These are phyloP conservation scores for Petrolisthes cinctipes DNA, from an alignment of 2,888 invertebrate genomes.

Conservation along the genomic window DNA sequence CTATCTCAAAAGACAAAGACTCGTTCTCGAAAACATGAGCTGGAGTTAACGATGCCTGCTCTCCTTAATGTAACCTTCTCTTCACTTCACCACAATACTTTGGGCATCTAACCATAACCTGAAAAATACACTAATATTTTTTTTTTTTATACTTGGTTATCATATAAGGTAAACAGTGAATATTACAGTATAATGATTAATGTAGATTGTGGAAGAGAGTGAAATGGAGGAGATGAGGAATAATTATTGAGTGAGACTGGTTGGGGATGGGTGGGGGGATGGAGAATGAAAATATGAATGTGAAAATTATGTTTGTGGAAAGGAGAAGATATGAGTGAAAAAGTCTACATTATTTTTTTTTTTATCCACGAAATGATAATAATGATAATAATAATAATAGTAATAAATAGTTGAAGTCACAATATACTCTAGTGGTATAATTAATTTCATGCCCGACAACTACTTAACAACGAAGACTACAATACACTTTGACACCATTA, in stretches of 20 bases:
- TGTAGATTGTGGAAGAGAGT: background rate
- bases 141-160: background rate
- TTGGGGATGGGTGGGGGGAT: background rate
- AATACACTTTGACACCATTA: background rate
- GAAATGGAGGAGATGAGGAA: background rate
- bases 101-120: background rate
- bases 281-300: background rate
- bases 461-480: constrained; percentile 17
- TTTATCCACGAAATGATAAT: too few relatives aligned
- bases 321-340: background rate
- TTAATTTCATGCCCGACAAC: constrained; percentile 2
- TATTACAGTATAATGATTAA: background rate
- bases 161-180: background rate
- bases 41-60: constrained; percentile 8
- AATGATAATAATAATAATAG: background rate
- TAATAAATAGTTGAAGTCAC: constrained; percentile 7
- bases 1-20: too few relatives aligned
- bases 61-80: background rate
- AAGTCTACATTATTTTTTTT: too few relatives aligned
- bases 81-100: background rate
- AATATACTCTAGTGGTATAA: background rate
- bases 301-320: background rate
- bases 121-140: background rate
- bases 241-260: background rate
- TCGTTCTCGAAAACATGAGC: constrained; percentile 5